Conservation (phyloP, 2,888 invertebrate genomes). For the Nysson spinosus region DNA sequence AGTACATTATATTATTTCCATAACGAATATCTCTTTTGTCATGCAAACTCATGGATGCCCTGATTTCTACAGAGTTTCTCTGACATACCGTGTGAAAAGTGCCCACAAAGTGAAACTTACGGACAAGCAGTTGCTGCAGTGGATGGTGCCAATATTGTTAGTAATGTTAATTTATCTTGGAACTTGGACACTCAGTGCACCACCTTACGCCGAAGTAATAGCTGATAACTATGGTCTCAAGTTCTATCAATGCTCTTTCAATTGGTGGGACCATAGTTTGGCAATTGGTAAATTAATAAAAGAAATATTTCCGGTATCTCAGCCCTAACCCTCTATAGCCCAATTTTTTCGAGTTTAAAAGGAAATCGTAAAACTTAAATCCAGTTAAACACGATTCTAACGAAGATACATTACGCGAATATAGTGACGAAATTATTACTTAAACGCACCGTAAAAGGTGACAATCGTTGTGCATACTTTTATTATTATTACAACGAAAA, state of each 20-base stretch:
- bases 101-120: slow-evolving; percentile 95
- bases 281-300: slow-evolving; percentile 83
- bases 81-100: slow-evolving; percentile 95
- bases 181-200: slow-evolving; percentile 93
- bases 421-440: no score
- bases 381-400: no score
- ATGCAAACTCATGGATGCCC: not conserved
- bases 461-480: no score
- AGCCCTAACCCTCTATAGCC: no score
- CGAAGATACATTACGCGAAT: no score
- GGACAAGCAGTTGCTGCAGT: slow-evolving; percentile 93
- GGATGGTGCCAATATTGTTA: slow-evolving; percentile 94
- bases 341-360: no score
- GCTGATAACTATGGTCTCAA: slow-evolving; percentile 86
- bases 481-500: no score
- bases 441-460: no score
- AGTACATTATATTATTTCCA: no score
- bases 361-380: no score
- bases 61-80: slow-evolving; percentile 84
- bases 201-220: slow-evolving; percentile 90
- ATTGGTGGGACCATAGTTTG: slow-evolving; percentile 97
- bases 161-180: slow-evolving; percentile 93
- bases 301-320: not conserved
- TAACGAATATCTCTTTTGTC: not conserved
- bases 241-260: slow-evolving; percentile 93